A percentile compares a stretch with the other conserved stretches of the same genome.
phyloP scores from a whole-genome alignment of 30 jellyfish, hydroid and myxozoan species.

The Hydractinia echinata region DNA sequence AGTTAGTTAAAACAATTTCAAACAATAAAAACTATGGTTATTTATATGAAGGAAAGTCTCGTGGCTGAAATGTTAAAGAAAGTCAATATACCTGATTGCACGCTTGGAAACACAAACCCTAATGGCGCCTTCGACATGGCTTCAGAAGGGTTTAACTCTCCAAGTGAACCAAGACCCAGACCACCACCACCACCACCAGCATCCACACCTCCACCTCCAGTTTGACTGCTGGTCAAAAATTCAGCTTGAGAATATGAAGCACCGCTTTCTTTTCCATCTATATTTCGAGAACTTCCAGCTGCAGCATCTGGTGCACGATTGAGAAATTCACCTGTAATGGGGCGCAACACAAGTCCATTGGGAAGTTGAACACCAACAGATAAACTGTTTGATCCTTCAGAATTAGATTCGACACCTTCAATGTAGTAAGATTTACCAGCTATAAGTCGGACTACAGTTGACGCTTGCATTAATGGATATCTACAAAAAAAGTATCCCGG shows the following conservation, averaged over 20 bases:
- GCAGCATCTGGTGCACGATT: constrained; percentile 66
- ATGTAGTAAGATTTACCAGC: constrained; percentile 89
- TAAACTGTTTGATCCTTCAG: constrained; percentile 57
- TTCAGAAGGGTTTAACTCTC: constrained; percentile 6
- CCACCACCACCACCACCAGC: constrained; percentile 6
- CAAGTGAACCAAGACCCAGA: constrained; percentile 13
- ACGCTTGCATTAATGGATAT: constrained; percentile 79
- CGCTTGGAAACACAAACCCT: background rate
- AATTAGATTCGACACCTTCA: constrained; percentile 75
- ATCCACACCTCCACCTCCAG: constrained; percentile 6
- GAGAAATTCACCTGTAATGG: constrained; percentile 76
- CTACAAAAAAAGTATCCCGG: constrained; percentile 18
- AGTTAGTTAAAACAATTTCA: too few species aligned
- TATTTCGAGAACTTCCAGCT: background rate
- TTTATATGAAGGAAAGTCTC: too few species aligned
- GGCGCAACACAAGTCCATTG: constrained; percentile 71
- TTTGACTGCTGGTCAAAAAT: constrained; percentile 7
- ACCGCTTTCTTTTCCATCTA: background rate
- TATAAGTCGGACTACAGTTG: constrained; percentile 67
- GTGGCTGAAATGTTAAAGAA: too few species aligned
- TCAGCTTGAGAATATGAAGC: constrained; percentile 10
- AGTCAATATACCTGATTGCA: background rate
- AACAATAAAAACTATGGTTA: too few species aligned
- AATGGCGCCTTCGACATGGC: background rate
- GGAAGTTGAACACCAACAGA: constrained; percentile 91